phyloP scores from a whole-genome alignment of 2,113 vertebrate species.

The Psephotus haematonotus region DNA sequence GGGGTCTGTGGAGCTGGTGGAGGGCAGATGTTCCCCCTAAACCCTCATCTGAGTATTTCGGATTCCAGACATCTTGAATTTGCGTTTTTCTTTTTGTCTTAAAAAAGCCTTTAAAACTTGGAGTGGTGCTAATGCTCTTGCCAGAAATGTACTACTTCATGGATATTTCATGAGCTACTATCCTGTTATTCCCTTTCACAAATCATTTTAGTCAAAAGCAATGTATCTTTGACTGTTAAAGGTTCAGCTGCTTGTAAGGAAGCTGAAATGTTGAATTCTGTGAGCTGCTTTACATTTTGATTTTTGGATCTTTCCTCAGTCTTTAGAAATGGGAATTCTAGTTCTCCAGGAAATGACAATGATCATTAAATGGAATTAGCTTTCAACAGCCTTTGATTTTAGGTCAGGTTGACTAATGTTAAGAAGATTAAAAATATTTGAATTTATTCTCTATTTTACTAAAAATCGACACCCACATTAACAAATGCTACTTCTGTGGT shows the following conservation, averaged over 20 bases:
- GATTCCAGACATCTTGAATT: not conserved
- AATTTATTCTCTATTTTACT: not conserved
- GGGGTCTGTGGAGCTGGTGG: not conserved
- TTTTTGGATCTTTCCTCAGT: not conserved
- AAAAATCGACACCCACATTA: not conserved
- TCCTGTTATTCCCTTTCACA: not conserved
- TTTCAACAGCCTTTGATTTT: not conserved
- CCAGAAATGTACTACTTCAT: not conserved
- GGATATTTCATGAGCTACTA: not conserved
- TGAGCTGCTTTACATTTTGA: not conserved
- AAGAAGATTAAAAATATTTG: constrained; percentile 23
- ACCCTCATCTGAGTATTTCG: not conserved
- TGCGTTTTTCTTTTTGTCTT: not conserved
- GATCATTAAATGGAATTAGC: not conserved
- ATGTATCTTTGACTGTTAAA: not conserved
- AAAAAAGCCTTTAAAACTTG: not conserved
- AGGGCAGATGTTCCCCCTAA: not conserved
- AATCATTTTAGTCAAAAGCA: not conserved
- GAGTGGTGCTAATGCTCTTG: not conserved
- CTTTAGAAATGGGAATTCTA: not conserved
- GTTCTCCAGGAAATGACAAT: not conserved
- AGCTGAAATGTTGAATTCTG: not conserved
- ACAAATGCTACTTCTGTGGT: not conserved
- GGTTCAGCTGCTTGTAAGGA: not conserved
- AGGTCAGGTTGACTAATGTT: not conserved